Conservation (phyloP, 1,140 invertebrate species). For the Halictus rubicundus region DNA sequence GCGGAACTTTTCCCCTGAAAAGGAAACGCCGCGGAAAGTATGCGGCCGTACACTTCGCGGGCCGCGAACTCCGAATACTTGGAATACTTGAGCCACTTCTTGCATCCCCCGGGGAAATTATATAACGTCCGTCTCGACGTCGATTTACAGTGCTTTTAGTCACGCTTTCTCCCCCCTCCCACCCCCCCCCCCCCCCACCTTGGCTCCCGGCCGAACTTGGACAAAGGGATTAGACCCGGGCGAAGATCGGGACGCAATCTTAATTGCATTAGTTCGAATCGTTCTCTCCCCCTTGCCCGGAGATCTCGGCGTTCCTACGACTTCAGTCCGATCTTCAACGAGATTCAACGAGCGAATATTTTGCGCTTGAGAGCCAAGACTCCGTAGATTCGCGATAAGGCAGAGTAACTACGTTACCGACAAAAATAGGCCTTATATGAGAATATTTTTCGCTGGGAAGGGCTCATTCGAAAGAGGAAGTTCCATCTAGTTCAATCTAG, state of each 20-base stretch:
- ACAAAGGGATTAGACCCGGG: not conserved
- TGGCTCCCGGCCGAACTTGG: not conserved
- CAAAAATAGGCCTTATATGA: too few relatives aligned
- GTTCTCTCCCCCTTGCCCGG: too few relatives aligned
- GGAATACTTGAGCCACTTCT: constrained; percentile 6
- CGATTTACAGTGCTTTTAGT: constrained; percentile 6
- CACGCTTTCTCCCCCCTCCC: not conserved
- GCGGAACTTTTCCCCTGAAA: constrained; percentile 1
- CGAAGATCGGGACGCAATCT: not conserved
- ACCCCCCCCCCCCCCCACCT: too few relatives aligned
- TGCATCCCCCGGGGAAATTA: not conserved
- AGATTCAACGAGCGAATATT: too few relatives aligned
- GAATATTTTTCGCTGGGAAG: too few relatives aligned
- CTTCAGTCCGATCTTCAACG: too few relatives aligned
- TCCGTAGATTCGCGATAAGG: too few relatives aligned
- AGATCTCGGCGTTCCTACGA: too few relatives aligned
- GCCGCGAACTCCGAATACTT: constrained; percentile 2
- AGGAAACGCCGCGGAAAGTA: constrained; percentile 2
- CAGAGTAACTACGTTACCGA: too few relatives aligned
- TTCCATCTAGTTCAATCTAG: too few relatives aligned
- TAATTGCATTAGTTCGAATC: not conserved
- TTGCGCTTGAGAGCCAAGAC: too few relatives aligned
- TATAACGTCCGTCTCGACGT: not conserved
- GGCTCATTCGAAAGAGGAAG: too few relatives aligned
- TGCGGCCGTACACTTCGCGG: constrained; percentile 1